Base-by-base conservation (phyloP, 37 sponge, comb jelly and placozoan species). In the Dysidea cf. avara region DNA sequence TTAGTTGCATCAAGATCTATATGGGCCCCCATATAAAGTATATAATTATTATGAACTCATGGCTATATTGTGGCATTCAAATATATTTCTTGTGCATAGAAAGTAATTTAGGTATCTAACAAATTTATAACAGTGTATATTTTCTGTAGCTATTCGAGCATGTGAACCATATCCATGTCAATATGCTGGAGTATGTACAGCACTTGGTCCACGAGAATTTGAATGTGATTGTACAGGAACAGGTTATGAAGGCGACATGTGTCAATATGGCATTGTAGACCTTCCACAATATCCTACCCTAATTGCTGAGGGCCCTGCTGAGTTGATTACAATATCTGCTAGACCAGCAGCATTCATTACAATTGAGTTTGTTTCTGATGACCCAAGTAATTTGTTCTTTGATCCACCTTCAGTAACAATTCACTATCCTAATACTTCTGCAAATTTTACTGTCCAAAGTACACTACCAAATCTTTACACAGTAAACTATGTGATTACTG, bases 81-180 rank as follows among this genome's bases (percentile, higher is more conserved):
- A n/a, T n/a, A n/a, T n/a, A n/a, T n/a, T n/a, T n/a, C n/a, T n/a
- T n/a, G n/a, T n/a, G n/a, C n/a, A n/a, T n/a, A n/a, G n/a, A n/a
- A n/a, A n/a, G n/a, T n/a, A n/a, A n/a, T n/a, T n/a, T n/a, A n/a
- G n/a, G n/a, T n/a, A n/a, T n/a, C n/a, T n/a, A n/a, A n/a, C n/a
- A n/a, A n/a, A n/a, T n/a, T n/a, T n/a, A n/a, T n/a, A n/a, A n/a
- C n/a, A n/a, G n/a, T n/a, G n/a, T n/a, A n/a, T n/a, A n/a, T n/a
- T n/a, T n/a, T n/a, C n/a, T n/a, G n/a, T 9, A 54, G 71, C 53
- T 30, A 71, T 71, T 21, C 71, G 33, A 34, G 56, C 71, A 29
- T 71, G 71, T 35, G 18, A 17, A 24, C 71, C 71, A 2, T 35
- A 71, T 13, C 71, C 71, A n/a, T 71, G 71, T 53, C 55, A 18